Conservation (phyloP, 2,113 vertebrate genomes). For the Brevimyrus niger region DNA sequence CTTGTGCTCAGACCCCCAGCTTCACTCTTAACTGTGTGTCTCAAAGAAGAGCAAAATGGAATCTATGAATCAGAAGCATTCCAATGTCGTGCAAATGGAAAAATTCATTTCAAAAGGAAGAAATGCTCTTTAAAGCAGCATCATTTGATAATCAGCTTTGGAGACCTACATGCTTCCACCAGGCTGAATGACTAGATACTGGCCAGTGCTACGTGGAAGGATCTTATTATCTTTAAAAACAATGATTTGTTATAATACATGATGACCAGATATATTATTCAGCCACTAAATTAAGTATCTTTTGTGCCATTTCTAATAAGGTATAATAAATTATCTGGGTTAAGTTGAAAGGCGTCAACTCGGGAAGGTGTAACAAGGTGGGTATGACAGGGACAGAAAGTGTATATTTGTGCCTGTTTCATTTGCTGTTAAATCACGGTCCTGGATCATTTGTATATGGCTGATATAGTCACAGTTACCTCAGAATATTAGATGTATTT, state of each 20-base stretch:
- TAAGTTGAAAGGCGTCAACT: not conserved
- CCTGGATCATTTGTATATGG: not conserved
- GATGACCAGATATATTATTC: not conserved
- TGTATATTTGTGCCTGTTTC: not conserved
- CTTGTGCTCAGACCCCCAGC: not conserved
- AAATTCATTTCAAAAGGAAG: not conserved
- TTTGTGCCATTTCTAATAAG: not conserved
- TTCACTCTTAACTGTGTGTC: not conserved
- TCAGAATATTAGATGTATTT: not conserved
- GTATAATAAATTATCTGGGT: not conserved
- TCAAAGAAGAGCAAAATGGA: not conserved
- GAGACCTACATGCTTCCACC: not conserved
- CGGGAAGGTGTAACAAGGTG: not conserved
- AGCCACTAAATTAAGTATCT: not conserved
- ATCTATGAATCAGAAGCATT: not conserved
- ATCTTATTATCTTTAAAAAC: not conserved
- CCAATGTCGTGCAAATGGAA: not conserved
- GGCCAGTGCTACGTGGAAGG: not conserved
- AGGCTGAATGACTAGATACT: not conserved
- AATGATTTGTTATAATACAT: not conserved
- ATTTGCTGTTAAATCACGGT: constrained; percentile 1
- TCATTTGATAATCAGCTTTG: not conserved
- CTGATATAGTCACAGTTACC: constrained; percentile 4
- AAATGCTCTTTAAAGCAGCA: not conserved
- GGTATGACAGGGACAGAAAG: not conserved